Conservation (phyloP, 92 coral and sea anemone species). For the Paragorgia papillata region DNA sequence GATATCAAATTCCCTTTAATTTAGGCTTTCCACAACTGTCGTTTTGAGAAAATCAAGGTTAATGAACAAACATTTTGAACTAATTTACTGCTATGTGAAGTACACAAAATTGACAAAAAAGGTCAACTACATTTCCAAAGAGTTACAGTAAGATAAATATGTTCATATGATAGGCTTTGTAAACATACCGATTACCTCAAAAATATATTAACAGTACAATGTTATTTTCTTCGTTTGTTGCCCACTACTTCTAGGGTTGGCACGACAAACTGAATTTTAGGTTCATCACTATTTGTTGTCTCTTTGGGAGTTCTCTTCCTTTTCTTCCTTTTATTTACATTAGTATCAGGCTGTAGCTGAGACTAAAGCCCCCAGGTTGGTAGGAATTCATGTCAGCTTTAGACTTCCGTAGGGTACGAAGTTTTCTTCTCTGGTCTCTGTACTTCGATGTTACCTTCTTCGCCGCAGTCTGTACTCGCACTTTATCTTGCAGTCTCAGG, state of each 20-base stretch:
- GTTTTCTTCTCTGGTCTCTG: slow-evolving; percentile 43
- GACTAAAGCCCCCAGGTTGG: slow-evolving; percentile 43
- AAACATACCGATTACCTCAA: no score
- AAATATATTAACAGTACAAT: no score
- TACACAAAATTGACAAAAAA: no score
- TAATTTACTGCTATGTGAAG: no score
- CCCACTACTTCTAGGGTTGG: slow-evolving; percentile 38
- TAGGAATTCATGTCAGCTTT: slow-evolving; percentile 43
- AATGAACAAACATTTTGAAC: no score
- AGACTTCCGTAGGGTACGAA: slow-evolving; percentile 36
- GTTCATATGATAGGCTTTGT: no score
- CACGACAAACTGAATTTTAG: slow-evolving; percentile 17
- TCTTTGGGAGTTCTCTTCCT: slow-evolving; percentile 27
- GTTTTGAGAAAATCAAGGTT: no score
- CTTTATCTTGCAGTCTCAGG: slow-evolving; percentile 47
- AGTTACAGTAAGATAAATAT: no score
- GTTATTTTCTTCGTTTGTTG: no score
- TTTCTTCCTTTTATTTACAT: slow-evolving; percentile 5
- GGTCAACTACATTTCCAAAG: no score
- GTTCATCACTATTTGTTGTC: not conserved
- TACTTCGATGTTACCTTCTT: slow-evolving; percentile 56
- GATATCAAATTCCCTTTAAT: no score
- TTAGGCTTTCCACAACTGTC: no score
- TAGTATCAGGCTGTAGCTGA: slow-evolving; percentile 30
- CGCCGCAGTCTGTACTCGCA: slow-evolving; percentile 53